These are phyloP conservation scores for Mythimna pallens DNA, from an alignment of 2,888 invertebrate genomes.

Conservation along the genomic window DNA sequence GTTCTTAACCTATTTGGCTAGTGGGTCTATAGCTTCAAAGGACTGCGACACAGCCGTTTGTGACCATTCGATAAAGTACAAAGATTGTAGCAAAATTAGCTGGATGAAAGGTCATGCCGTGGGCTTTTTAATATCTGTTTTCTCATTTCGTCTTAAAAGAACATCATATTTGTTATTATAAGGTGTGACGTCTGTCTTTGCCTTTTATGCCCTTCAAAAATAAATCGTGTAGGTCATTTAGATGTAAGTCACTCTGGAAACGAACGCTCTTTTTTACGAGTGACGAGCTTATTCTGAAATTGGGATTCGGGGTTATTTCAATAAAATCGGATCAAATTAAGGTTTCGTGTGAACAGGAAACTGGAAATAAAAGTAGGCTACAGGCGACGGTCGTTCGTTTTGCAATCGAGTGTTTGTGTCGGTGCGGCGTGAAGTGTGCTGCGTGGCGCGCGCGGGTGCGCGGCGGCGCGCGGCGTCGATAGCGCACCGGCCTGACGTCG, in stretches of 20 bases:
- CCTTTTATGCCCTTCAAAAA: conserved; percentile 64
- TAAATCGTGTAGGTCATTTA: conserved; percentile 65
- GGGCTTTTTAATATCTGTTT: conserved; percentile 25
- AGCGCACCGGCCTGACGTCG: conserved; percentile 71
- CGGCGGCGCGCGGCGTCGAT: conserved; percentile 75
- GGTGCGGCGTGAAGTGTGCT: conserved; percentile 78
- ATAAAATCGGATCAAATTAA: conserved; percentile 75
- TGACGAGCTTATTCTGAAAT: conserved; percentile 64
- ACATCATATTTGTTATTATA: conserved; percentile 1
- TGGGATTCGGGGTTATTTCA: conserved; percentile 70
- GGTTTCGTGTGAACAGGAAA: conserved; percentile 76
- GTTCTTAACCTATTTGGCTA: conserved; percentile 68
- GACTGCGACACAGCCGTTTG: conserved; percentile 53
- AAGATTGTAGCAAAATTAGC: conserved; percentile 59
- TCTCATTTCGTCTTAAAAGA: background rate
- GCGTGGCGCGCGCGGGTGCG: conserved; percentile 75
- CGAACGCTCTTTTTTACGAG: conserved; percentile 64
- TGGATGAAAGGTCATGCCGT: conserved; percentile 22
- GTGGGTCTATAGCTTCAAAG: conserved; percentile 56
- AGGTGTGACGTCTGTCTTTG: conserved; percentile 46
- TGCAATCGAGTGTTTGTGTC: conserved; percentile 83
- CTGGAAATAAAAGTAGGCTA: conserved; percentile 77
- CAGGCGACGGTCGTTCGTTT: conserved; percentile 75
- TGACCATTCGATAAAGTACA: conserved; percentile 62
- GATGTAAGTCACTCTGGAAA: conserved; percentile 61